phyloP scores from a whole-genome alignment of 2,113 vertebrate species.

The Trogon surrucura region DNA sequence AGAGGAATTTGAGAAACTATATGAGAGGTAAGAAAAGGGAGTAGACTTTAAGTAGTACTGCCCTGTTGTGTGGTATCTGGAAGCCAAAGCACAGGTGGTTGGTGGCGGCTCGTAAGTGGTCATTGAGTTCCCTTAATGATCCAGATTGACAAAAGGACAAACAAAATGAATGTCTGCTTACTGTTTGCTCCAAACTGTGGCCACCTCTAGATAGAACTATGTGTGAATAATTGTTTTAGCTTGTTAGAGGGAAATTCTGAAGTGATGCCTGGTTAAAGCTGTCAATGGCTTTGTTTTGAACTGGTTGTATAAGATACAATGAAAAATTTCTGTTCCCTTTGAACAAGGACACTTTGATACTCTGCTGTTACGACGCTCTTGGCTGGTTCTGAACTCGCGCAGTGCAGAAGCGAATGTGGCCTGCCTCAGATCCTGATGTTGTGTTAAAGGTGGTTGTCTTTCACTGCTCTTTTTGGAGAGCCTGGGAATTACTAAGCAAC shows the following conservation, averaged over 20 bases:
- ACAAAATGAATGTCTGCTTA: background rate
- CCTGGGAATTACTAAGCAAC: rapidly evolving
- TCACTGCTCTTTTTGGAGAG: background rate
- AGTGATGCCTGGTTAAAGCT: rapidly evolving
- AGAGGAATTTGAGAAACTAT: constrained; percentile 94
- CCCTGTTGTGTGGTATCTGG: rapidly evolving
- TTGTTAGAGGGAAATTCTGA: background rate
- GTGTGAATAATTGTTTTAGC: background rate
- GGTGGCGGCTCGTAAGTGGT: background rate
- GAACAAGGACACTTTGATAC: background rate
- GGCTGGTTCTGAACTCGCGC: background rate
- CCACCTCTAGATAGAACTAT: background rate
- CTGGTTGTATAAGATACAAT: rapidly evolving
- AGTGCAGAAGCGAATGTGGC: no score
- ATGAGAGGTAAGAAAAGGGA: constrained; percentile 81
- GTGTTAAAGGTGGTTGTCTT: background rate
- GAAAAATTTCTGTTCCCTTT: background rate
- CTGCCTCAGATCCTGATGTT: background rate
- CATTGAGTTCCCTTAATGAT: background rate
- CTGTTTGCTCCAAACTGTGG: background rate
- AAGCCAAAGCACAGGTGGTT: background rate
- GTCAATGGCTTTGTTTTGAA: background rate
- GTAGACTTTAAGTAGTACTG: background rate
- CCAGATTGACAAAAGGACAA: background rate
- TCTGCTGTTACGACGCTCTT: background rate